A percentile compares a stretch with the other conserved stretches of the same genome.
phyloP scores from a whole-genome alignment of 2,888 invertebrate species.

The Tinea trinotella region DNA sequence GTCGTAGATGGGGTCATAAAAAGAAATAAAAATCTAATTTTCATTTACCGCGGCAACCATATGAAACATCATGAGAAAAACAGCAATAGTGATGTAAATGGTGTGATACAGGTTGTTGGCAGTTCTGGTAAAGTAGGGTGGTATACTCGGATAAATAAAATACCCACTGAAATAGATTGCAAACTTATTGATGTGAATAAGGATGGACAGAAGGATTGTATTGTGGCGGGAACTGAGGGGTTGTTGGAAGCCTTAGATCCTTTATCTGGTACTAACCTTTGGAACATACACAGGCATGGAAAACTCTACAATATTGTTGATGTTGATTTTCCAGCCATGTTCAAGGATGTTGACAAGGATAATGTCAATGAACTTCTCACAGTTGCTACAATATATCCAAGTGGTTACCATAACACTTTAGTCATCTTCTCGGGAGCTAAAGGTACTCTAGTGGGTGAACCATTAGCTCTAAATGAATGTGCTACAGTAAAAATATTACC shows the following conservation, averaged over 20 bases:
- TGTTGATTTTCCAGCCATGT: slow-evolving; percentile 78
- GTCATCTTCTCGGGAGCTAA: slow-evolving; percentile 79
- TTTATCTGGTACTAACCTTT: slow-evolving; percentile 67
- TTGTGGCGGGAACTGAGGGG: slow-evolving; percentile 81
- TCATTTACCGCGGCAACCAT: slow-evolving; percentile 80
- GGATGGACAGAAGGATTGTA: slow-evolving; percentile 81
- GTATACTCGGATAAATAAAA: slow-evolving; percentile 78
- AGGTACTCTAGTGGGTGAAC: slow-evolving; percentile 77
- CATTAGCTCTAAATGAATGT: slow-evolving; percentile 73
- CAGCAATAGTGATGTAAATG: slow-evolving; percentile 69
- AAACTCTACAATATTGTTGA: slow-evolving; percentile 67
- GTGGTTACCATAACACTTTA: slow-evolving; percentile 71
- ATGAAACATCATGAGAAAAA: slow-evolving; percentile 66
- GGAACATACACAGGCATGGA: slow-evolving; percentile 73
- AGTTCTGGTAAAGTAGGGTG: slow-evolving; percentile 80
- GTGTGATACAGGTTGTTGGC: slow-evolving; percentile 79
- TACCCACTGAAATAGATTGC: slow-evolving; percentile 82
- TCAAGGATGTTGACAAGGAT: slow-evolving; percentile 82
- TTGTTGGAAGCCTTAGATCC: slow-evolving; percentile 66
- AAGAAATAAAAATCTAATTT: slow-evolving; percentile 79
- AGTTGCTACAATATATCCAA: slow-evolving; percentile 65
- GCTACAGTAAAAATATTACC: slow-evolving; percentile 70
- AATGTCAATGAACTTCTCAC: slow-evolving; percentile 78
- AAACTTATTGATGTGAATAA: slow-evolving; percentile 79
- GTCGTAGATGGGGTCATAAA: slow-evolving; percentile 76